These are phyloP conservation scores for Drosophila planitibia DNA, from an alignment of 2,888 invertebrate genomes.

Conservation along the genomic window DNA sequence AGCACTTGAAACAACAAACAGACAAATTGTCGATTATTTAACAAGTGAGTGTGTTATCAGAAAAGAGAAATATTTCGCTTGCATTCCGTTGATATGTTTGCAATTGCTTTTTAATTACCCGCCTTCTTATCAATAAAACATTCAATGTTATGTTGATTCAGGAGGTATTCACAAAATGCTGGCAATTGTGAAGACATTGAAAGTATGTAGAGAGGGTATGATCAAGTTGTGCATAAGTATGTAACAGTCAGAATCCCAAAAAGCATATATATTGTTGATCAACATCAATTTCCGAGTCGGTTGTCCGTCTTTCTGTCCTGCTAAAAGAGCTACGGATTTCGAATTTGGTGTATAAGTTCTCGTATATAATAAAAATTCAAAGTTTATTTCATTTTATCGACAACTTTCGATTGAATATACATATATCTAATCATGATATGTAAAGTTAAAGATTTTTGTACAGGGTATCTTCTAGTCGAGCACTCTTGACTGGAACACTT, in stretches of 20 bases:
- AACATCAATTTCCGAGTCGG: background rate
- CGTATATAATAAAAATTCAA: background rate
- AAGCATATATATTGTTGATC: background rate
- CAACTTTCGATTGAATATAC: background rate
- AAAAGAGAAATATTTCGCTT: background rate
- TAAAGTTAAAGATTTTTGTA: background rate
- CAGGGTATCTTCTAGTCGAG: background rate
- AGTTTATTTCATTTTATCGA: background rate
- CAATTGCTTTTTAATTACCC: constrained; percentile 70
- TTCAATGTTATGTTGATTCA: background rate
- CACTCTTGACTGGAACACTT: background rate
- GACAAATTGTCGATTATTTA: background rate
- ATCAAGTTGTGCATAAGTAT: background rate
- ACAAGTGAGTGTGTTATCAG: background rate
- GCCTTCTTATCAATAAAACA: constrained; percentile 29
- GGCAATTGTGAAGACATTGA: background rate
- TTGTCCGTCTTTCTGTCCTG: background rate
- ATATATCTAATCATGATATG: background rate
- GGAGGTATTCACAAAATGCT: background rate
- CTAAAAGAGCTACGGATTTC: background rate
- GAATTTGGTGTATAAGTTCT: background rate
- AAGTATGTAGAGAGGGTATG: background rate
- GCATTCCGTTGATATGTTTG: constrained; percentile 28
- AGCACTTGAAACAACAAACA: constrained; percentile 25
- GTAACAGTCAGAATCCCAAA: background rate